Base-by-base conservation (phyloP, 2,113 vertebrate species). In the Pollimyrus isidori region DNA sequence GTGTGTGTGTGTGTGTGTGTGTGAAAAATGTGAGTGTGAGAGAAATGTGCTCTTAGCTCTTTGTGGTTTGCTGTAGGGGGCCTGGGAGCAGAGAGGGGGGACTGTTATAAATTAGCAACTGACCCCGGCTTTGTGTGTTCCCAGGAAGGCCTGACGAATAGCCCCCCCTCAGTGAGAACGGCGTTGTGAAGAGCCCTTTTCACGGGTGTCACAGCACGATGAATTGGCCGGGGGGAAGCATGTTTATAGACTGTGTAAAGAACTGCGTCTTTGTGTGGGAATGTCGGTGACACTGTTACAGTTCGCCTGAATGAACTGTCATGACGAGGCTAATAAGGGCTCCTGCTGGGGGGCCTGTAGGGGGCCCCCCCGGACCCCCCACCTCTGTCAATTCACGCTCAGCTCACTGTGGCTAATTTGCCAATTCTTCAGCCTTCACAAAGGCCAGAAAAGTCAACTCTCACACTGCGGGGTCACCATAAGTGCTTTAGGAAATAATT, bases 221-320 rank as follows among this genome's bases (percentile, higher is more conserved):
- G 97, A 96, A 97, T 97, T 95, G 96, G 94, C 95, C 93, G 21
- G 94, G 93, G 92, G 92, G 93, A 96, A 96, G 96, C 96, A 95
- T 96, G 97, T 97, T 98, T 97, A 97, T 97, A 97, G 97, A 97
- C 96, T 97, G 96, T 97, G 96, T 96, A 96, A 96, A 97, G 97
- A 96, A 96, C 95, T 97, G 95, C 92, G 96, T 97, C 96, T 97
- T 97, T 98, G 97, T 97, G 96, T 95, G 95, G 93, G 95, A 96
- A 96, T 95, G 96, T 96, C 95, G 95, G 95, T 94, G 96, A 97
- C 96, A 97, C 96, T 96, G 95, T 95, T 96, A 95, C 95, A 96
- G 96, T 96, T 96, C 95, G 95, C 95, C 93, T 97, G 96, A 97
- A 97, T 97, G 96, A 96, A 96, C 96, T 96, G 96, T 93, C 95